These are phyloP conservation scores for Toxonevra muliebris DNA, from an alignment of 2,888 invertebrate genomes.

Conservation along the genomic window DNA sequence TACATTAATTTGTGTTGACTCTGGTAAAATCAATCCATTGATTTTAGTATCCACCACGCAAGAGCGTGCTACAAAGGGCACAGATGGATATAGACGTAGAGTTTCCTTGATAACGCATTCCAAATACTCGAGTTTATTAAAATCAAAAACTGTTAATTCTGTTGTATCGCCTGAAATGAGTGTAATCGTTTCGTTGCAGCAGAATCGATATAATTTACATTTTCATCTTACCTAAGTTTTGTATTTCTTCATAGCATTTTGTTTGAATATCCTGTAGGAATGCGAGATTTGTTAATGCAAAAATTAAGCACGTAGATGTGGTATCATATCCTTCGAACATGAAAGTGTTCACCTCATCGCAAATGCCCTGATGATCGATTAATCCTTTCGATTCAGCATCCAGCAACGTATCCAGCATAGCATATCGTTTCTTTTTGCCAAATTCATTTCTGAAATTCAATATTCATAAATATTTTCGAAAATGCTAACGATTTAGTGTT, in stretches of 20 bases:
- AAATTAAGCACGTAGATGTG: slow-evolving; percentile 68
- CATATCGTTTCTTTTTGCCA: slow-evolving; percentile 63
- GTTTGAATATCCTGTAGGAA: slow-evolving; percentile 66
- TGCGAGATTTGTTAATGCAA: slow-evolving; percentile 67
- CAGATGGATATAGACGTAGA: slow-evolving; percentile 68
- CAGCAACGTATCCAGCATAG: slow-evolving; percentile 69
- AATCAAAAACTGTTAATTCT: slow-evolving; percentile 49
- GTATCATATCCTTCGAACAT: slow-evolving; percentile 76
- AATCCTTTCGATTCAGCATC: slow-evolving; percentile 66
- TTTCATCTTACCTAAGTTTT: slow-evolving; percentile 51
- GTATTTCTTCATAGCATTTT: slow-evolving; percentile 65
- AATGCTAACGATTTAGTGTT: background rate
- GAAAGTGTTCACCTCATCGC: slow-evolving; percentile 73
- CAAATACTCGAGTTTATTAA: slow-evolving; percentile 63
- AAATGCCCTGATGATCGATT: slow-evolving; percentile 68
- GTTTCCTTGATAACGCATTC: slow-evolving; percentile 70
- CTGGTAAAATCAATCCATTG: slow-evolving; percentile 65
- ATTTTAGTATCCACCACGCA: slow-evolving; percentile 47
- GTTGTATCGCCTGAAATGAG: slow-evolving; percentile 42
- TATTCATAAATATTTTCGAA: background rate
- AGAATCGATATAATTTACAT: slow-evolving; percentile 41
- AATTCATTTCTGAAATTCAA: slow-evolving; percentile 42
- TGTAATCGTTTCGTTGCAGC: slow-evolving; percentile 35
- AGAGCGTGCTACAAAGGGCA: slow-evolving; percentile 66
- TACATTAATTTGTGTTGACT: slow-evolving; percentile 67